Base-by-base conservation (phyloP, 1,140 invertebrate genomes). In the Sinonovacula constricta region DNA sequence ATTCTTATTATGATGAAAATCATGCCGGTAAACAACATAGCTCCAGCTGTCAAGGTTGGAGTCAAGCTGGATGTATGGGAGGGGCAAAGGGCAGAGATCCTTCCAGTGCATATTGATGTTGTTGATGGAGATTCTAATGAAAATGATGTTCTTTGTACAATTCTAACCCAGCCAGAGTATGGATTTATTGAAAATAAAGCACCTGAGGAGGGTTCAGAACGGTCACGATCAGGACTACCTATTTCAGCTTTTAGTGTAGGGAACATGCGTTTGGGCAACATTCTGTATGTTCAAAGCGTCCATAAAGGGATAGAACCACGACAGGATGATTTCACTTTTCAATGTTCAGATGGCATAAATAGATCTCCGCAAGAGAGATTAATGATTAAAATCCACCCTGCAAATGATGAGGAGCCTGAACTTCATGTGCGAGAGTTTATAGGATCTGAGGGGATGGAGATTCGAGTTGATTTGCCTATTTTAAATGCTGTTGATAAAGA, bases 281-380 rank as follows among this genome's bases (percentile, higher is more conserved):
- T 92, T 18, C 88, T 88, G 49, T 92, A 92, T 81, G 88, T 91
- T 18, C 91, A 92, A 63, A 92, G 90, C 78, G 84, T 92, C 22
- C 90, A 92, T 66, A 81, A 87, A 72, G 88, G 88, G 1, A 74
- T 88, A 26, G 91, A 92, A 76, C 90, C 90, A 5, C 76, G 85
- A n/a, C 57, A 81, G 5, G 91, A 92, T 80, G 62, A 71, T 24
- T 88, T 92, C 60, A 80, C 56, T 1, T 85, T 92, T 39, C 70
- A 81, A 34, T 92, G 91, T 66, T 89, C 91, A 1, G 91, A 92
- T 79, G 91, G 91, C 14, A 57, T 88, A 33, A 92, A 89, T 74
- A 54, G 87, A 31, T 84, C 88, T n/a, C 79, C 85, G 49, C 68
- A 67, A 0, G 31, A 69, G 49, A 34, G 71, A 63, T 57, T 91